Percentiles rank a stretch among this genome's conserved stretches.
phyloP scores from a whole-genome alignment of 2,888 invertebrate genomes.

The Lagria hirta region DNA sequence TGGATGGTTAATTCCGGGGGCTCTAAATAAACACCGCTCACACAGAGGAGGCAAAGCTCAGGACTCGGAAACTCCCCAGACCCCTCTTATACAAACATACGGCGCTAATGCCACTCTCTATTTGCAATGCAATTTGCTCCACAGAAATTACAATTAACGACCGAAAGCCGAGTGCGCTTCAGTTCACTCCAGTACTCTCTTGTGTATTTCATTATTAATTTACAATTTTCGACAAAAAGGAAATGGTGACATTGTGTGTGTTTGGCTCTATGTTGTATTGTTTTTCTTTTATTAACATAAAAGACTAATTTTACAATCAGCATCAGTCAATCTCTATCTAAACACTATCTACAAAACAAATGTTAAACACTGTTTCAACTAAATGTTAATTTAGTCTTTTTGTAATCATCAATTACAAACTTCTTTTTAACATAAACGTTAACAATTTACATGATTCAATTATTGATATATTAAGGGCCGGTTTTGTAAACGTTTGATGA shows the following conservation, averaged over 20 bases:
- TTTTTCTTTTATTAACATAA: too few species aligned
- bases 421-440: too few species aligned
- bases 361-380: too few species aligned
- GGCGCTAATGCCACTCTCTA: conserved; percentile 47
- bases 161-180: conserved; percentile 47
- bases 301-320: too few species aligned
- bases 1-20: conserved; percentile 52
- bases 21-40: conserved; percentile 50
- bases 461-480: too few species aligned
- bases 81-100: conserved; percentile 49
- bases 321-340: too few species aligned
- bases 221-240: conserved; percentile 3
- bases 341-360: too few species aligned
- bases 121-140: conserved; percentile 47
- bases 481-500: too few species aligned
- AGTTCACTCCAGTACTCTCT: conserved; percentile 42
- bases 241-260: conserved; percentile 1
- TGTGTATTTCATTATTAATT: conserved; percentile 12
- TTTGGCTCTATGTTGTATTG: too few species aligned
- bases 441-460: too few species aligned
- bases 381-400: too few species aligned
- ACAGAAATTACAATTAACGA: conserved; percentile 52
- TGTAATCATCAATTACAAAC: too few species aligned
- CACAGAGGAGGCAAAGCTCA: conserved; percentile 33
- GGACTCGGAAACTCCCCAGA: conserved; percentile 29